Conservation (phyloP, 2,888 invertebrate genomes). For the Volucella zonaria region DNA sequence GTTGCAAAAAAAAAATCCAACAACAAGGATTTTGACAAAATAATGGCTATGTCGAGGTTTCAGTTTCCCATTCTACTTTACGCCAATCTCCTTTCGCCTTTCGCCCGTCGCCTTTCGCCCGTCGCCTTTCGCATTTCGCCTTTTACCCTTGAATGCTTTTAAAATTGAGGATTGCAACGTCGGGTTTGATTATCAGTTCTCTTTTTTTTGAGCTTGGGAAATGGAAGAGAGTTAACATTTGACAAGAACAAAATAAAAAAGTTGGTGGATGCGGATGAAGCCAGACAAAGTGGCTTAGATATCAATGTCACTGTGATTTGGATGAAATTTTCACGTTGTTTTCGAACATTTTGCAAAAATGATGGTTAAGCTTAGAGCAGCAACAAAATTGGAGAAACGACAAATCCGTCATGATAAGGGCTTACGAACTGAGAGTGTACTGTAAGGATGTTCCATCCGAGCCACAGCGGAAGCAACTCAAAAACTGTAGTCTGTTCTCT, state of each 20-base stretch:
- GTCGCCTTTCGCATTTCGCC: not conserved
- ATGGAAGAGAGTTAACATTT: not conserved
- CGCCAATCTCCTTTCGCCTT: not conserved
- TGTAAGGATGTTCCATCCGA: too few relatives aligned
- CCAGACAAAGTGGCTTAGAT: conserved; percentile 50
- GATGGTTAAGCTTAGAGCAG: too few relatives aligned
- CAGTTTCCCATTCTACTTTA: not conserved
- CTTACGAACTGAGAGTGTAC: too few relatives aligned
- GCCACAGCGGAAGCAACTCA: too few relatives aligned
- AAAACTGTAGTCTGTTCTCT: too few relatives aligned
- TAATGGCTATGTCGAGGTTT: conserved; percentile 44
- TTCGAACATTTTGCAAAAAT: too few relatives aligned
- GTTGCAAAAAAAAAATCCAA: conserved; percentile 18
- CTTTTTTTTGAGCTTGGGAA: conserved; percentile 42
- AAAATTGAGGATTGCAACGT: conserved; percentile 24
- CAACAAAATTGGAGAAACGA: too few relatives aligned
- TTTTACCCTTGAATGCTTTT: conserved; percentile 18
- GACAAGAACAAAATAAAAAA: not conserved
- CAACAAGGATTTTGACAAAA: conserved; percentile 57
- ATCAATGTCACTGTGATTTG: conserved; percentile 22
- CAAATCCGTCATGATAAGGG: too few relatives aligned
- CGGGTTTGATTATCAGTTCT: conserved; percentile 52
- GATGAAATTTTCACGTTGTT: not conserved
- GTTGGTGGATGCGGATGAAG: not conserved
- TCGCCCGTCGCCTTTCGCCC: not conserved